Evolutionary conservation across 2,797 vertebrate species (phyloP).

Genomic region (Sebastes taczanowskii): DNA sequence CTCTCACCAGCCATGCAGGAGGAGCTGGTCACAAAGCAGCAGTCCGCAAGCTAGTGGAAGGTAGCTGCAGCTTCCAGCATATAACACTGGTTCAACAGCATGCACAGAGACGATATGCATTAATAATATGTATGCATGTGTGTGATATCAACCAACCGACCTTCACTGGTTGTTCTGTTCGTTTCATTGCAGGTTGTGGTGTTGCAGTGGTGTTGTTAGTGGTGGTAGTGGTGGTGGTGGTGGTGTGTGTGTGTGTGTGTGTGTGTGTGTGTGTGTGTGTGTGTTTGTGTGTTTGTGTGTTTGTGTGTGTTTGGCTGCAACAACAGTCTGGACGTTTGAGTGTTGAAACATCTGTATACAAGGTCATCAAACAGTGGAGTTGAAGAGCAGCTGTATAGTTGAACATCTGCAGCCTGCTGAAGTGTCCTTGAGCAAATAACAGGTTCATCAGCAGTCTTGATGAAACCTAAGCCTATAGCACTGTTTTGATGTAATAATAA

Average conservation of each 20-base stretch:
- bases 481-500: background rate
- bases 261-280: conserved; percentile 10
- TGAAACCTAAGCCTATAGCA: background rate
- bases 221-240: too few relatives aligned
- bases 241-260: background rate
- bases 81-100: background rate
- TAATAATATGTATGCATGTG: background rate
- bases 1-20: conserved; percentile 77
- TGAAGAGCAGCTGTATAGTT: background rate
- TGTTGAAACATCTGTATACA: conserved; percentile 9
- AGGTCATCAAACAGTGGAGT: background rate
- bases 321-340: background rate
- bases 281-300: background rate
- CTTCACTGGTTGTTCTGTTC: background rate
- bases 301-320: background rate
- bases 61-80: conserved; percentile 24
- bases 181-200: background rate
- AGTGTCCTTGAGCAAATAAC: background rate
- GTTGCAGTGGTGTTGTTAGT: background rate
- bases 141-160: background rate
- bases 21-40: conserved; percentile 77
- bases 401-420: background rate
- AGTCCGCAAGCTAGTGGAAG: conserved; percentile 72
- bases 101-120: background rate
- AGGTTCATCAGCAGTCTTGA: background rate